phyloP scores from a whole-genome alignment of 2,113 vertebrate genomes.

The Lagopus leucura region DNA sequence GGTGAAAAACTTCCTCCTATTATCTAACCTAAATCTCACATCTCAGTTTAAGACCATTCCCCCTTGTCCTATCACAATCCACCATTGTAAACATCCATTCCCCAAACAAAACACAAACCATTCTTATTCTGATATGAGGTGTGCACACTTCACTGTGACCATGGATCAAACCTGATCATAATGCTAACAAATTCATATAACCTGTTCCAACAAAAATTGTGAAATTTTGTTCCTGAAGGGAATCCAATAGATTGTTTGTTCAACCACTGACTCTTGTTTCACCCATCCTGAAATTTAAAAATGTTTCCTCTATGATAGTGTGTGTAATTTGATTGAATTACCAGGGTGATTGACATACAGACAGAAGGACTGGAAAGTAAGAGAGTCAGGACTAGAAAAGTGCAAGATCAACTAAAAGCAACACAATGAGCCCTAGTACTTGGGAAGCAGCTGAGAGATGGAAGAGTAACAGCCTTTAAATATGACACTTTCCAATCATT shows the following conservation, averaged over 20 bases:
- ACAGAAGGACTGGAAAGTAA: background rate
- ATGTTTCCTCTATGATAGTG: rapidly evolving
- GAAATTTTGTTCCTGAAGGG: background rate
- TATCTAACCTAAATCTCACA: too few species aligned
- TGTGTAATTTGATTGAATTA: background rate
- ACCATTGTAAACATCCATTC: too few species aligned
- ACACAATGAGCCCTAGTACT: background rate
- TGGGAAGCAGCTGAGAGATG: background rate
- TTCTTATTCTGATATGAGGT: background rate
- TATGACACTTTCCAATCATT: background rate
- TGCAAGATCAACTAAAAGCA: background rate
- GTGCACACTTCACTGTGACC: background rate
- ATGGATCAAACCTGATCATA: background rate
- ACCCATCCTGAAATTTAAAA: background rate
- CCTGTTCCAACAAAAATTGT: background rate
- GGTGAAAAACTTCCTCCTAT: too few species aligned
- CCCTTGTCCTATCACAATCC: too few species aligned
- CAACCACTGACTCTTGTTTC: background rate
- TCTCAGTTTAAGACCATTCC: too few species aligned
- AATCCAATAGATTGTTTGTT: background rate
- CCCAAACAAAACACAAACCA: background rate
- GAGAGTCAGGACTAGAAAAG: background rate
- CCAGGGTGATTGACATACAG: background rate
- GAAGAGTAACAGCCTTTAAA: background rate
- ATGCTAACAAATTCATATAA: background rate